Evolutionary conservation across 2,113 vertebrate genomes (phyloP), one percentile per base, ranked within the genome.

Genomic region (Rhineura floridana): DNA sequence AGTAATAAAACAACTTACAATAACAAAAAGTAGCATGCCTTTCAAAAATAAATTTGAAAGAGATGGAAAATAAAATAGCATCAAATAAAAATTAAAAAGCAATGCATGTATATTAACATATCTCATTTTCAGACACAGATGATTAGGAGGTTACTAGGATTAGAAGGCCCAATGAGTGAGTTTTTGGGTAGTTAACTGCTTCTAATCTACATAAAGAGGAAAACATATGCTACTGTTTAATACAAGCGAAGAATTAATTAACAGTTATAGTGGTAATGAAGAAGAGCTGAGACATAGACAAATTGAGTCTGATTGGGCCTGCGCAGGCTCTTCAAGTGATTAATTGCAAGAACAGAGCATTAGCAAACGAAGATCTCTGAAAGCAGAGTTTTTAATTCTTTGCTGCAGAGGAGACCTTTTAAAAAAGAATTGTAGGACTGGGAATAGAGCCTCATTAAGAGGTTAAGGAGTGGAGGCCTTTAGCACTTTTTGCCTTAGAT

Each of bases 221-320:
- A 30, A 82, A 84, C 86, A 79, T 67, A 90, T 65, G 59, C 67
- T 4, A 48, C 42, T 81, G 11, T 25, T 81, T 72, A 77, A 88
- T 83, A 88, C 42, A n/a, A 83, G 82, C 81, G 84, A 91, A 42
- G 0, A 90, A 87, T 81, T 84, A 33, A 85, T 88, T 87, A 86
- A 89, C 21, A 83, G 50, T n/a, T 59, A 80, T 23, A 12, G 17
- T 86, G 88, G 23, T 86, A 88, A 86, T 46, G 15, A 86, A 76
- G 9, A 84, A 87, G 87, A 84, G 59, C 21, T 87, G 73, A 89
- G 80, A 88, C 15, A 70, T 25, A 36, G 85, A 85, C 79, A 90
- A 89, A 87, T 75, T 83, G 39, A 83, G 42, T 59, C 52, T 85
- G 48, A 87, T 78, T 85, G 52, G 79, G 28, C 46, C 62, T 81